Conservation (phyloP, 2,113 vertebrate genomes). For the Butastur rufipennis region DNA sequence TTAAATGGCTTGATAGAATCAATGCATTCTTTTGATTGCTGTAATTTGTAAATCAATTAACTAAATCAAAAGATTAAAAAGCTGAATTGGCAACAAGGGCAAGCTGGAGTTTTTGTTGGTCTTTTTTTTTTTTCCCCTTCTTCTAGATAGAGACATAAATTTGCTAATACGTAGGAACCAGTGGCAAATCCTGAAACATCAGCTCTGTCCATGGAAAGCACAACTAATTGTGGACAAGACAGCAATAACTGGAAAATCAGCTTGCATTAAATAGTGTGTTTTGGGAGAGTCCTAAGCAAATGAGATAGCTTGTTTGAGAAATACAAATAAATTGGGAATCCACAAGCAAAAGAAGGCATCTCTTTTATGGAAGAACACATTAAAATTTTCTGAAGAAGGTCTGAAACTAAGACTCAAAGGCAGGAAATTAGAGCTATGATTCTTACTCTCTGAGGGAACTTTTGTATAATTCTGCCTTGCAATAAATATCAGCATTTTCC, state of each 20-base stretch:
- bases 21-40: background rate
- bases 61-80: background rate
- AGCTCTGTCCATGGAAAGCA: background rate
- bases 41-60: constrained; percentile 2
- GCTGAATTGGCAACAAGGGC: background rate
- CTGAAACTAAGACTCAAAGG: background rate
- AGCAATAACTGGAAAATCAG: background rate
- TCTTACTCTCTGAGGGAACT: background rate
- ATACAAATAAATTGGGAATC: background rate
- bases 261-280: background rate
- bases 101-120: background rate
- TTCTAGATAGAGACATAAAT: background rate
- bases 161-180: background rate
- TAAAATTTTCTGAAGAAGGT: background rate
- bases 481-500: background rate
- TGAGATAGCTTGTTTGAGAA: background rate
- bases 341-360: too few species aligned
- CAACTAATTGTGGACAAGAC: background rate
- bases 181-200: background rate
- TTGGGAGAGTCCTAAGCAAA: background rate
- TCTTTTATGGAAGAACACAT: background rate
- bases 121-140: background rate
- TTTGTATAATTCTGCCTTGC: background rate
- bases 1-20: background rate
- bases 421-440: background rate